These are phyloP conservation scores for Gastrophysa polygoni DNA, from an alignment of 2,888 invertebrate species.

Conservation along the genomic window DNA sequence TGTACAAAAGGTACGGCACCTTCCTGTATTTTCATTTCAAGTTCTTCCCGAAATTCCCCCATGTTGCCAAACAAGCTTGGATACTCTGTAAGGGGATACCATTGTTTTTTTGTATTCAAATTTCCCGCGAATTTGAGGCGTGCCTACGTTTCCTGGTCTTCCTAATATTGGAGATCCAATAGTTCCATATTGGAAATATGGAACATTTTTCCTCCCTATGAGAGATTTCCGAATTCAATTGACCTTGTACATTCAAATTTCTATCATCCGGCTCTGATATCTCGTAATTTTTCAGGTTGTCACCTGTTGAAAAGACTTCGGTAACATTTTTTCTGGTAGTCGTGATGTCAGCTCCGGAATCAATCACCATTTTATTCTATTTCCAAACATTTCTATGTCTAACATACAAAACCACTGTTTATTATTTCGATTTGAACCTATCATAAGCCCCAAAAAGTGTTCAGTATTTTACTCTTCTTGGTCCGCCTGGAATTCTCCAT, in stretches of 20 bases:
- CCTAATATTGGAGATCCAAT: not conserved
- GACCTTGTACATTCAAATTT: slow-evolving; percentile 5
- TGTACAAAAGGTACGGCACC: slow-evolving; percentile 13
- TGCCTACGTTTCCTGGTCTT: not conserved
- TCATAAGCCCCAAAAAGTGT: not conserved
- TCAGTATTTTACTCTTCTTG: not conserved
- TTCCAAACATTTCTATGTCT: slow-evolving; percentile 12
- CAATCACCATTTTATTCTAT: not conserved
- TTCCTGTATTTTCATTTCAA: not conserved
- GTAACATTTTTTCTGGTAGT: slow-evolving; percentile 9
- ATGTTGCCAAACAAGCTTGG: not conserved
- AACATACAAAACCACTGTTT: slow-evolving; percentile 17
- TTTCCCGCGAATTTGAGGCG: not conserved
- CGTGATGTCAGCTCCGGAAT: slow-evolving; percentile 23
- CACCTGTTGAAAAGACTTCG: not conserved
- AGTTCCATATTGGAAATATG: not conserved
- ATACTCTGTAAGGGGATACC: not conserved
- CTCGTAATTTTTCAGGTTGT: not conserved
- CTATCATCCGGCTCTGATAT: slow-evolving; percentile 21
- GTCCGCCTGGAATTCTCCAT: not conserved
- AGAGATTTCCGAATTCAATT: not conserved
- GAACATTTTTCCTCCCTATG: not conserved
- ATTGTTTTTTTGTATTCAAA: not conserved
- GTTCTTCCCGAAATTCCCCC: not conserved
- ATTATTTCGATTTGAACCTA: not conserved